Conservation (phyloP, 2,797 vertebrate genomes). For the Diplodus puntazzo region DNA sequence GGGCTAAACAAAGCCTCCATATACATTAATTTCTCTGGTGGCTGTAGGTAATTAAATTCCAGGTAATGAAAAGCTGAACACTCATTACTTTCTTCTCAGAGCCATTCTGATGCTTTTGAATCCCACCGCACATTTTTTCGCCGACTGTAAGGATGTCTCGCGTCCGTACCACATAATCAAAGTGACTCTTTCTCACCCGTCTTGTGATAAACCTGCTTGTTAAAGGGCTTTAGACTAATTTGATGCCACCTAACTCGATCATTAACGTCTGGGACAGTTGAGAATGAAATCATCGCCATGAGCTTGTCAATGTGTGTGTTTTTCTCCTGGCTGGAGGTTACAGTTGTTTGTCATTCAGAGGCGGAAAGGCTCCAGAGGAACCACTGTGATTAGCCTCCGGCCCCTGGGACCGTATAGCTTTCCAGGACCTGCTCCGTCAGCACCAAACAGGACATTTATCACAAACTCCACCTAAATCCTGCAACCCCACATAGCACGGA, state of each 20-base stretch:
- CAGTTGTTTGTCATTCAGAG: slow-evolving; percentile 68
- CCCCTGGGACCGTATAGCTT: slow-evolving; percentile 68
- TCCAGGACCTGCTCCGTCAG: slow-evolving; percentile 75
- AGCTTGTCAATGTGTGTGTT: slow-evolving; percentile 19
- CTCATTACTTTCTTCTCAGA: slow-evolving; percentile 48
- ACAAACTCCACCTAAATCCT: slow-evolving; percentile 59
- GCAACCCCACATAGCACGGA: slow-evolving; percentile 44
- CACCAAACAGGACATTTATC: slow-evolving; percentile 80
- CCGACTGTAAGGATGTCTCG: slow-evolving; percentile 14
- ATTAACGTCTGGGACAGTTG: slow-evolving; percentile 33
- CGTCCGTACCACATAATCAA: slow-evolving; percentile 15
- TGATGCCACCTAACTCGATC: slow-evolving; percentile 28
- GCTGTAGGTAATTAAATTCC: slow-evolving; percentile 60
- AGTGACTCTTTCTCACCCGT: neutral
- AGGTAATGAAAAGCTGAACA: slow-evolving; percentile 60
- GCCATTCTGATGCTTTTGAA: slow-evolving; percentile 35
- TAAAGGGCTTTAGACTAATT: slow-evolving; percentile 37
- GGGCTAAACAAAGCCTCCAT: slow-evolving; percentile 36
- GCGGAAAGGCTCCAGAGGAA: slow-evolving; percentile 61
- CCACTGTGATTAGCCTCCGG: slow-evolving; percentile 64
- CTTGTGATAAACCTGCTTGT: slow-evolving; percentile 38
- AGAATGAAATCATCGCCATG: slow-evolving; percentile 39
- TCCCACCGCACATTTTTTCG: slow-evolving; percentile 27
- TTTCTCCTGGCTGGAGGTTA: slow-evolving; percentile 46
- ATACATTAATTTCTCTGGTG: slow-evolving; percentile 43